phyloP scores from a whole-genome alignment of 2,797 vertebrate species.

The Liparis tanakae region DNA sequence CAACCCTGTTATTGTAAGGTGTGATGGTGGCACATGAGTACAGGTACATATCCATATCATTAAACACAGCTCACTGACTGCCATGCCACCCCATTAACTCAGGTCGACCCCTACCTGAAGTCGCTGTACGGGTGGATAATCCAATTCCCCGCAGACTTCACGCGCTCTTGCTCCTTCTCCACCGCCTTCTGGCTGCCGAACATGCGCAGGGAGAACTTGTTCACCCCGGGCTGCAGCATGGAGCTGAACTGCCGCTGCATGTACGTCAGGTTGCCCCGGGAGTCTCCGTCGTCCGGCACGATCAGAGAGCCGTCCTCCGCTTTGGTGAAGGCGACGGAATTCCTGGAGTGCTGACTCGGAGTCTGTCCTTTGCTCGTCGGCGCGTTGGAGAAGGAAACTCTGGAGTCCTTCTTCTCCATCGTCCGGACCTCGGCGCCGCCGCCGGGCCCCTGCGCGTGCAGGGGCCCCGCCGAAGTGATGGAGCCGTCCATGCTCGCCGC shows the following conservation, averaged over 20 bases:
- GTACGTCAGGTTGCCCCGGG: slow-evolving; percentile 88
- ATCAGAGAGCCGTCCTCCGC: slow-evolving; percentile 85
- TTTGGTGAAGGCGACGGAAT: slow-evolving; percentile 77
- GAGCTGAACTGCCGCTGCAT: slow-evolving; percentile 96
- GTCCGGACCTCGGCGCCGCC: slow-evolving; percentile 72
- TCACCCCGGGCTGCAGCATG: slow-evolving; percentile 97
- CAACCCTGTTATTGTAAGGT: not conserved
- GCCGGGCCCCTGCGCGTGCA: slow-evolving; percentile 65
- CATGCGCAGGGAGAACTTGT: slow-evolving; percentile 99
- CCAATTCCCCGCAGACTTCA: slow-evolving; percentile 97
- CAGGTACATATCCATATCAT: not conserved
- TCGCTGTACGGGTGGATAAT: slow-evolving; percentile 99
- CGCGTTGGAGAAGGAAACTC: slow-evolving; percentile 83
- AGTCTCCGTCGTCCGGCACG: slow-evolving; percentile 85
- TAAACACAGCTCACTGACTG: not conserved
- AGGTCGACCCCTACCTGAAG: slow-evolving; percentile 88
- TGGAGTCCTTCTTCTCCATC: slow-evolving; percentile 82
- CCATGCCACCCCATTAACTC: not conserved
- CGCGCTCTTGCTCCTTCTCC: slow-evolving; percentile 94
- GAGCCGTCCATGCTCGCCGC: slow-evolving; percentile 78
- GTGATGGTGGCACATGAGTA: too few relatives aligned
- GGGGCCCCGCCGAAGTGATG: slow-evolving; percentile 66
- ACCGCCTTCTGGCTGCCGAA: slow-evolving; percentile 98
- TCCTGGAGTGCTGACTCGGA: slow-evolving; percentile 68
- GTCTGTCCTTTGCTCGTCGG: slow-evolving; percentile 67